Evolutionary conservation across 2,888 invertebrate genomes (phyloP), one percentile per base, ranked within the genome.

Genomic region (Trachelus iudaicus): DNA sequence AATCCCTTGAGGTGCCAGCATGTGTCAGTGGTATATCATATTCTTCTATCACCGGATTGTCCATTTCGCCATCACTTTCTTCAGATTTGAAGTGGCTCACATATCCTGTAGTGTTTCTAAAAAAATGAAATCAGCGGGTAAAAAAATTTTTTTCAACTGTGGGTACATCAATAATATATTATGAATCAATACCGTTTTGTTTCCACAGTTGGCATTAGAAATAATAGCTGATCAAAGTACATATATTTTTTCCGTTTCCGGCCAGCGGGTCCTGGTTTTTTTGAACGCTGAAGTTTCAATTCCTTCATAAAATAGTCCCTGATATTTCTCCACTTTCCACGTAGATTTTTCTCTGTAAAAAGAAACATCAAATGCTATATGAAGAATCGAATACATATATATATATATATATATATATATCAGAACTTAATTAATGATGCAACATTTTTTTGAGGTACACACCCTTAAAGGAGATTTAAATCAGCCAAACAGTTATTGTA

Each of bases 241-340:
- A 89, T 85, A 73, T 89, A 90, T 56, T 85, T 88, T 82, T 88
- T 90, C 35, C 90, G 86, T 71, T 89, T 90, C 1, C 87, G 84
- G 1, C 85, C 82, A 0, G 79, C 81, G n/a, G 82, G 82, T 11
- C 82, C 84, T 2, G 81, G 56, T 69, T 86, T 85, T 13, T 83
- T 81, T 3, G 84, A 81, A 74, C 84, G 87, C 56, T 87, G 88
- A 6, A 86, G 79, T 68, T 89, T 91, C 13, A 91, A 79, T 76
- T 91, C 90, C 78, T 91, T 91, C 83, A 89, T 90, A 69, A 91
- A 91, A 75, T 90, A 91, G 76, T 91, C 90, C 4, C 91, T 83
- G 68, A 90, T 90, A 56, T 91, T 90, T 76, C 90, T 84, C 91
- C 91, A 91, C 78, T 90, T 91, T 4, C 87, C 86, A 6, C 89